Percentiles rank a stretch among this genome's conserved stretches.
Evolutionary conservation across 2,888 invertebrate genomes (phyloP).

Genomic region (Plusia festucae): DNA sequence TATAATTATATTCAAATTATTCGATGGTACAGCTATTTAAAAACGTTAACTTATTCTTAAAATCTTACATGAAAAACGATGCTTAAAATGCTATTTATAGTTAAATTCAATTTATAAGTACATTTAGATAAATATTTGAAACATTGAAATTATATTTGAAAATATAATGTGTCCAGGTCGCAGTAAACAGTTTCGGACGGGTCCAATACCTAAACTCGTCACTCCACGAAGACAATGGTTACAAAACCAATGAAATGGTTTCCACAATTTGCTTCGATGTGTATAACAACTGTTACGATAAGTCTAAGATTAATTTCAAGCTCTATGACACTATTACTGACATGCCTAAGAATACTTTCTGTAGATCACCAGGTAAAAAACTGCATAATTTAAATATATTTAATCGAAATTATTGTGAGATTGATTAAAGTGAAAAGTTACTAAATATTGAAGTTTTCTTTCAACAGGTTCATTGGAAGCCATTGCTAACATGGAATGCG

Average conservation of each 20-base stretch:
- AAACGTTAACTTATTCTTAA: too few relatives aligned
- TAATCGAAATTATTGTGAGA: too few relatives aligned
- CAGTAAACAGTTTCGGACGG: conserved; percentile 80
- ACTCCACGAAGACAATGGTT: conserved; percentile 86
- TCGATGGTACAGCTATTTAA: too few relatives aligned
- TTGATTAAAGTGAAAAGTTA: too few relatives aligned
- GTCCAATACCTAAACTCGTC: conserved; percentile 85
- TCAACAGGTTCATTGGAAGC: conserved; percentile 86
- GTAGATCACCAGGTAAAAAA: conserved; percentile 73
- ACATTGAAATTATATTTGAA: too few relatives aligned
- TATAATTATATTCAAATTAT: too few relatives aligned
- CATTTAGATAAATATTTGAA: too few relatives aligned
- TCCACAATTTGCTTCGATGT: conserved; percentile 45
- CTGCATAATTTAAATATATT: too few relatives aligned
- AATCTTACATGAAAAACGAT: too few relatives aligned
- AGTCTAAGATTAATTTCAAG: conserved; percentile 66
- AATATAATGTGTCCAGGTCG: conserved; percentile 58
- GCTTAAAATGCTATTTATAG: too few relatives aligned
- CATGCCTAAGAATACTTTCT: conserved; percentile 73
- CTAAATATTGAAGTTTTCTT: background rate
- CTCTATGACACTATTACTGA: conserved; percentile 69
- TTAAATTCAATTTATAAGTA: too few relatives aligned
- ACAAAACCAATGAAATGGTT: conserved; percentile 68
- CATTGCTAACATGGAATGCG: conserved; percentile 24
- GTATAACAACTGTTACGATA: conserved; percentile 70